Percentiles rank a stretch among this genome's conserved stretches.
These are phyloP conservation scores for Scomber colias DNA, from an alignment of 2,113 vertebrate species.

Conservation along the genomic window DNA sequence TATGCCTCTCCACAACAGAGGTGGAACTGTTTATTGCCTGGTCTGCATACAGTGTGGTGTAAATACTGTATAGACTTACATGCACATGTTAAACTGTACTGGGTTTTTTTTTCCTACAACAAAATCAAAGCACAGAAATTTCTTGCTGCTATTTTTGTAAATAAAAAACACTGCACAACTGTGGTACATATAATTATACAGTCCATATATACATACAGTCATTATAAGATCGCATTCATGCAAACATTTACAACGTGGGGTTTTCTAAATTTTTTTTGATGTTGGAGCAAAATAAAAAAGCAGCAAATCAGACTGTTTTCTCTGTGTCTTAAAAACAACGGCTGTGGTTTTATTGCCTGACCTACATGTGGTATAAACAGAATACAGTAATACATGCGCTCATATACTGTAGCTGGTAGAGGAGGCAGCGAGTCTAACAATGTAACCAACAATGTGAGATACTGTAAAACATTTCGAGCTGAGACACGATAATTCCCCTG, in stretches of 20 bases:
- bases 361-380: not conserved
- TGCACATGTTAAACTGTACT: accelerated
- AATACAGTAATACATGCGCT: not conserved
- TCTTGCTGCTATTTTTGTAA: not conserved
- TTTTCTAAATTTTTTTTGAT: not conserved
- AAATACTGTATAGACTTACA: not conserved
- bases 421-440: too few species aligned
- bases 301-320: not conserved
- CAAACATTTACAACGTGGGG: not conserved
- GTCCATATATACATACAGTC: not conserved
- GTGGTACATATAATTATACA: slow-evolving; percentile 20
- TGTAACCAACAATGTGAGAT: too few species aligned
- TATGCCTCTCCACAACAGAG: not conserved
- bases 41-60: not conserved
- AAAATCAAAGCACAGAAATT: slow-evolving; percentile 1
- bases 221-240: slow-evolving; percentile 1
- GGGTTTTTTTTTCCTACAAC: not conserved
- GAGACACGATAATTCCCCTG: too few species aligned
- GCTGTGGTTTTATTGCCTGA: not conserved
- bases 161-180: not conserved
- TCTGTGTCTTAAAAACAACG: not conserved
- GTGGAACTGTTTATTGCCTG: not conserved
- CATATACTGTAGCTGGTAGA: not conserved
- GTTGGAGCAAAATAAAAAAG: not conserved
- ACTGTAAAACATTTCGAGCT: too few species aligned